Conservation (phyloP, 2,888 invertebrate genomes). For the Chymomyza amoena region DNA sequence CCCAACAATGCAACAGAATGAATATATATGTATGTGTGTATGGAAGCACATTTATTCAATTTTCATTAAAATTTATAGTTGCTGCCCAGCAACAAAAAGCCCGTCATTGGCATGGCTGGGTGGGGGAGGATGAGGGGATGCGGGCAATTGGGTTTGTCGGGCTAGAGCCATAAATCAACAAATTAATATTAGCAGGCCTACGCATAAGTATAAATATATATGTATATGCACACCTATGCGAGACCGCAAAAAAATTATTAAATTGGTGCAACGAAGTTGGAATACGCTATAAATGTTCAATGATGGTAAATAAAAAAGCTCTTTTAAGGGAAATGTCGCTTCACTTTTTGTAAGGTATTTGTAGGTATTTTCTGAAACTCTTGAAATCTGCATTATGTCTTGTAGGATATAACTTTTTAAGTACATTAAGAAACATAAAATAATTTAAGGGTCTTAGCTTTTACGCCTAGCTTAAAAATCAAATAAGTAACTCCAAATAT, state of each 20-base stretch:
- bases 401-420: no score
- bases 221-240: neutral
- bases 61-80: slow-evolving; percentile 64
- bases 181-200: slow-evolving; percentile 55
- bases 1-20: slow-evolving; percentile 29
- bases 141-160: slow-evolving; percentile 6
- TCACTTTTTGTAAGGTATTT: no score
- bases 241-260: neutral
- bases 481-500: no score
- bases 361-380: no score
- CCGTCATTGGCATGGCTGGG: neutral
- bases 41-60: slow-evolving; percentile 54
- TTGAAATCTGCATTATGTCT: no score
- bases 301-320: no score
- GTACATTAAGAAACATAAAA: no score
- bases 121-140: neutral
- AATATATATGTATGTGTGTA: no score
- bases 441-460: no score
- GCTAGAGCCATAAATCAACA: slow-evolving; percentile 60
- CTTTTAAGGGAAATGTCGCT: no score
- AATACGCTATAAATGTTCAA: neutral
- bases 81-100: neutral
- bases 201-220: neutral
- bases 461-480: no score
- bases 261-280: neutral